These are phyloP conservation scores for Heliconius melpomene DNA, from an alignment of 1,140 invertebrate genomes.

Conservation along the genomic window DNA sequence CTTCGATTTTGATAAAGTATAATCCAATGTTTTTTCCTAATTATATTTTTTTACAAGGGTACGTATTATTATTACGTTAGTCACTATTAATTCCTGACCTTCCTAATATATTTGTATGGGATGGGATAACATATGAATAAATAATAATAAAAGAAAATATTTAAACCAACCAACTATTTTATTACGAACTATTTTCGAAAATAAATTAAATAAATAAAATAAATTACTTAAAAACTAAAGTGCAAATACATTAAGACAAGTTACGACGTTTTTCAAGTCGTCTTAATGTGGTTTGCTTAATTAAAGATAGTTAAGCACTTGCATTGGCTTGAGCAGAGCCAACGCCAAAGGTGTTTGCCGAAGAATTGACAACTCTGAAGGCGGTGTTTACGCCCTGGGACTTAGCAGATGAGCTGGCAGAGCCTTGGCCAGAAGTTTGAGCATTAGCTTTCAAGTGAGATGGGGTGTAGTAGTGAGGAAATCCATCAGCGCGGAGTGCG, in stretches of 20 bases:
- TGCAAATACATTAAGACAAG: slow-evolving; percentile 75
- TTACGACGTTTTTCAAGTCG: slow-evolving; percentile 52
- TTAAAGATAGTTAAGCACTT: slow-evolving; percentile 40
- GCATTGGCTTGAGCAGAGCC: slow-evolving; percentile 64
- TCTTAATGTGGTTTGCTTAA: slow-evolving; percentile 69
- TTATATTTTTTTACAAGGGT: too few relatives aligned
- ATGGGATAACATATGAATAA: background rate
- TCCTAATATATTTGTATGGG: too few relatives aligned
- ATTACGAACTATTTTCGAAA: background rate
- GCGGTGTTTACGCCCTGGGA: slow-evolving; percentile 54
- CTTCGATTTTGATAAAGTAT: too few relatives aligned
- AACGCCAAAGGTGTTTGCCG: slow-evolving; percentile 58
- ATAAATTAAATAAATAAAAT: slow-evolving; percentile 46
- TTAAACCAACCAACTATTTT: slow-evolving; percentile 7
- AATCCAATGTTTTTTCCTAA: too few relatives aligned
- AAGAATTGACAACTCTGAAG: slow-evolving; percentile 60
- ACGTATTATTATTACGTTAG: too few relatives aligned
- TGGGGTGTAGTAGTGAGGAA: slow-evolving; percentile 38
- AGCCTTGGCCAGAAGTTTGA: slow-evolving; percentile 56
- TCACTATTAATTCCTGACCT: background rate
- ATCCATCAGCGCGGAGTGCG: slow-evolving; percentile 27
- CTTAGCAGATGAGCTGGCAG: slow-evolving; percentile 55
- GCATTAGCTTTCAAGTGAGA: slow-evolving; percentile 54
- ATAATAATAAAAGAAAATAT: slow-evolving; percentile 4
- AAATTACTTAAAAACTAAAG: slow-evolving; percentile 53